phyloP scores from a whole-genome alignment of 2,888 invertebrate genomes.

The Gymnocheta viridis region DNA sequence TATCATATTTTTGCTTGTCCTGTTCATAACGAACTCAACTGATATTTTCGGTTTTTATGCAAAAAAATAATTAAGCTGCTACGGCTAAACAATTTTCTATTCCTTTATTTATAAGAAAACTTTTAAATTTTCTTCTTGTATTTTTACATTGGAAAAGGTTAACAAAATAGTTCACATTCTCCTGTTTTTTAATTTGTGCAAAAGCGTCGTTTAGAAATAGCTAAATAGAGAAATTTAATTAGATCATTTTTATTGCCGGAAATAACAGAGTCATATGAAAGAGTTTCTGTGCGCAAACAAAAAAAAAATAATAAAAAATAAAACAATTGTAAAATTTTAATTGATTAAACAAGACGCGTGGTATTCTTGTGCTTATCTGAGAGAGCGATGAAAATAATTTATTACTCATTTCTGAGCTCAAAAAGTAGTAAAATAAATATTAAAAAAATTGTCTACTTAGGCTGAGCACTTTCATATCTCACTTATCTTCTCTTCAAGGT shows the following conservation, averaged over 20 bases:
- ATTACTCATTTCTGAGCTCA: neutral
- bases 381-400: neutral
- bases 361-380: neutral
- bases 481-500: conserved; percentile 14
- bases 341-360: neutral
- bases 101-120: neutral
- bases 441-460: too few relatives aligned
- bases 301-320: neutral
- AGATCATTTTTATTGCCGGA: neutral
- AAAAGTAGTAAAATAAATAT: neutral
- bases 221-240: neutral
- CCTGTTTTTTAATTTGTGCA: neutral
- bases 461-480: too few relatives aligned
- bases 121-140: neutral
- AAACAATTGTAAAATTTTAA: neutral
- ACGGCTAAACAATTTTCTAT: too few relatives aligned
- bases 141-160: neutral
- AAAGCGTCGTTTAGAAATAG: neutral
- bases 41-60: too few relatives aligned
- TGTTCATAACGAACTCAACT: too few relatives aligned
- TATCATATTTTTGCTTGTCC: too few relatives aligned
- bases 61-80: too few relatives aligned
- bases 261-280: neutral
- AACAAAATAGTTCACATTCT: neutral
- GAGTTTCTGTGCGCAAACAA: neutral